These are phyloP conservation scores for Drosophila macrospina DNA, from an alignment of 2,888 invertebrate genomes.

Conservation along the genomic window DNA sequence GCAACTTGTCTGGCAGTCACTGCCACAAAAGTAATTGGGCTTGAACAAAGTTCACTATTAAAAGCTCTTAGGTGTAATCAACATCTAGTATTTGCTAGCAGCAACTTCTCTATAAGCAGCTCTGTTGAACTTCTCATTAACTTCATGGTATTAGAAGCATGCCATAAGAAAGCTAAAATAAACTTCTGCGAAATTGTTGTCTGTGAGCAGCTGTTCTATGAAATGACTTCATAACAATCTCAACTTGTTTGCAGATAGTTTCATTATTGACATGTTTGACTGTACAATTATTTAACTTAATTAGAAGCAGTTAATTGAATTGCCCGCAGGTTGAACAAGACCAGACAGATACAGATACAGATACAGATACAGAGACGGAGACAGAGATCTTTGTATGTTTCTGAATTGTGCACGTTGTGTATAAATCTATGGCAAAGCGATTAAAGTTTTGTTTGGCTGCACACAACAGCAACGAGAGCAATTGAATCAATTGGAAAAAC, in stretches of 20 bases:
- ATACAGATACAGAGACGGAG: slow-evolving; percentile 24
- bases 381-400: neutral
- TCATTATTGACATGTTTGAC: slow-evolving; percentile 17
- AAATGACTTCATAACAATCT: slow-evolving; percentile 9
- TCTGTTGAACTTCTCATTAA: too few relatives aligned
- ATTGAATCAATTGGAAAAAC: slow-evolving; percentile 44
- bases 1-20: too few relatives aligned
- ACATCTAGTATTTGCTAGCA: too few relatives aligned
- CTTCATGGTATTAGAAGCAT: too few relatives aligned
- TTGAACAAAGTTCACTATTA: too few relatives aligned
- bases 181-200: too few relatives aligned
- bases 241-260: slow-evolving; percentile 8
- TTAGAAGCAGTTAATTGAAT: slow-evolving; percentile 40
- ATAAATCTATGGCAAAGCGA: slow-evolving; percentile 33
- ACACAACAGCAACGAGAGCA: slow-evolving; percentile 18
- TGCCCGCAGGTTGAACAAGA: slow-evolving; percentile 4
- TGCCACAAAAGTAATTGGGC: too few relatives aligned
- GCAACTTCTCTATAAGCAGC: too few relatives aligned
- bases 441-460: slow-evolving; percentile 49
- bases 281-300: slow-evolving; percentile 55
- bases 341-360: too few relatives aligned
- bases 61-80: too few relatives aligned
- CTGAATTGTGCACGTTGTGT: slow-evolving; percentile 5
- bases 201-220: neutral
- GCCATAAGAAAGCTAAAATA: too few relatives aligned